phyloP scores from a whole-genome alignment of 2,888 invertebrate genomes.

The Mellilla xanthometata region DNA sequence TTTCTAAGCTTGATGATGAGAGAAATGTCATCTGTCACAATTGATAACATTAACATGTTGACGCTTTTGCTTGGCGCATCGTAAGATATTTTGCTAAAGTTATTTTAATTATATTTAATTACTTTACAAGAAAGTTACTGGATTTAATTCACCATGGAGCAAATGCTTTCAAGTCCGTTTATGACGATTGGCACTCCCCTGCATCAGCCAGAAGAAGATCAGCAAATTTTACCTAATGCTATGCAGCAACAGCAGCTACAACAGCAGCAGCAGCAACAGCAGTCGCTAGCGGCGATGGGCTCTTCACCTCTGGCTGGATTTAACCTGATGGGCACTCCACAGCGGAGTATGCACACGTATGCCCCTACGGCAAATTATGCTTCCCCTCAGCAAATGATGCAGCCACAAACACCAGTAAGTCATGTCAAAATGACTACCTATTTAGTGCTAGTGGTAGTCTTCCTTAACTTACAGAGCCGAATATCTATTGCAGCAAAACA shows the following conservation, averaged over 20 bases:
- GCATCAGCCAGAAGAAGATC: constrained; percentile 95
- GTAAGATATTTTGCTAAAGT: too few species aligned
- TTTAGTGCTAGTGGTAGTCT: too few species aligned
- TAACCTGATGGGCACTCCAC: constrained; percentile 85
- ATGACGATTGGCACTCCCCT: constrained; percentile 95
- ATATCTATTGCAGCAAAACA: constrained; percentile 85
- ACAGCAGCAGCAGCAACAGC: constrained; percentile 87
- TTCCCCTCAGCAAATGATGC: constrained; percentile 93
- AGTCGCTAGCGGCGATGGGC: constrained; percentile 82
- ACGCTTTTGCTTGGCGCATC: too few species aligned
- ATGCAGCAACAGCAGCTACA: constrained; percentile 88
- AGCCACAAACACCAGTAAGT: constrained; percentile 93
- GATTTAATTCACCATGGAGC: constrained; percentile 86
- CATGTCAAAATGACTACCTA: constrained; percentile 1
- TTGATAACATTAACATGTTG: too few species aligned
- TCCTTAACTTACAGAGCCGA: neutral
- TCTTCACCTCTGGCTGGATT: constrained; percentile 84
- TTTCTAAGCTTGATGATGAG: too few species aligned
- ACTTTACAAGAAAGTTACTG: neutral
- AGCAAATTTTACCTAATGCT: constrained; percentile 93
- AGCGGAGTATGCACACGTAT: constrained; percentile 89
- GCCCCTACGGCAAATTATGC: constrained; percentile 89
- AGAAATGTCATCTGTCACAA: too few species aligned
- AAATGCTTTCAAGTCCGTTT: constrained; percentile 95
- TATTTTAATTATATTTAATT: too few species aligned